Evolutionary conservation across 2,888 invertebrate species (phyloP).

Genomic region (Morpho helenor): DNA sequence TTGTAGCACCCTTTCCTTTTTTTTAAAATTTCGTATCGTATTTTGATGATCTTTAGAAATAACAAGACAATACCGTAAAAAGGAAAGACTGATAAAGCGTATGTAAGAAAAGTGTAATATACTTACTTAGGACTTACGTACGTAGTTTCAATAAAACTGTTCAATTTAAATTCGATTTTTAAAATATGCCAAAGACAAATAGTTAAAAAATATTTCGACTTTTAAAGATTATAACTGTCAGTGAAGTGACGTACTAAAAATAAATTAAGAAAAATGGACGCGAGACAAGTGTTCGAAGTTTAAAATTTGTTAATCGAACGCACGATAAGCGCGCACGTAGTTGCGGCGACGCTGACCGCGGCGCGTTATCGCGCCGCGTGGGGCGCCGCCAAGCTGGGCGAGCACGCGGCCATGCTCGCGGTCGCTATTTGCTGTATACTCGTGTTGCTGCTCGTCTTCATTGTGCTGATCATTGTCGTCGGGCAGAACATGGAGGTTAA

Average conservation of each 20-base stretch:
- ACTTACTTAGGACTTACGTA: background rate
- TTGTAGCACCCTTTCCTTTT: too few relatives aligned
- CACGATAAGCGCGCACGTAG: slow-evolving; percentile 53
- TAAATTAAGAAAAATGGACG: slow-evolving; percentile 12
- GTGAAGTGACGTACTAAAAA: slow-evolving; percentile 3
- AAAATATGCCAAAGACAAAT: too few relatives aligned
- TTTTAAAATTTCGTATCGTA: too few relatives aligned
- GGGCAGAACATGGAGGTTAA: slow-evolving; percentile 86
- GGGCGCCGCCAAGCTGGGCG: slow-evolving; percentile 72
- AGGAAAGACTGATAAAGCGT: slow-evolving; percentile 20
- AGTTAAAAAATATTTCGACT: too few relatives aligned
- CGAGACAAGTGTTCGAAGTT: slow-evolving; percentile 7
- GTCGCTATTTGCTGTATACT: slow-evolving; percentile 91
- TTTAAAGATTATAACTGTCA: too few relatives aligned
- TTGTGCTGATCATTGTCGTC: slow-evolving; percentile 89
- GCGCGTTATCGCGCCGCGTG: slow-evolving; percentile 55
- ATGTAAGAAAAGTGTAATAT: background rate
- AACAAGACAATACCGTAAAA: slow-evolving; percentile 12
- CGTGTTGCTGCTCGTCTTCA: slow-evolving; percentile 89
- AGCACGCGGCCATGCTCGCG: slow-evolving; percentile 85
- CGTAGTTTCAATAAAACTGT: too few relatives aligned
- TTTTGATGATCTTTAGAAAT: too few relatives aligned
- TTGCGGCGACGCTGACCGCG: slow-evolving; percentile 48
- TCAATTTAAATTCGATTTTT: too few relatives aligned
- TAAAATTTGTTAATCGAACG: slow-evolving; percentile 14